phyloP scores from a whole-genome alignment of 2,797 vertebrate genomes.

The Fratercula arctica region DNA sequence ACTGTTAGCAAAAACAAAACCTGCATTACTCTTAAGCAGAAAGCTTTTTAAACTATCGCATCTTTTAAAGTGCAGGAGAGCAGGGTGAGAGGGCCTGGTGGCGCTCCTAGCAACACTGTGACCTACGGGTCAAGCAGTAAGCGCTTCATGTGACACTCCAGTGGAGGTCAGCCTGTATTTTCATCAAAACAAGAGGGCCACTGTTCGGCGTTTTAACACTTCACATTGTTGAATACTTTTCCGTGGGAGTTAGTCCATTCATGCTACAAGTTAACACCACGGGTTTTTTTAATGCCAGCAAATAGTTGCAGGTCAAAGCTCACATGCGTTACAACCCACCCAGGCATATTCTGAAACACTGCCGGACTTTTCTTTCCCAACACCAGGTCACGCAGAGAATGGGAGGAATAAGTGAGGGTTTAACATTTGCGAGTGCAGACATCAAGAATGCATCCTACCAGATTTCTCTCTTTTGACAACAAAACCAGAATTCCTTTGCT shows the following conservation, averaged over 20 bases:
- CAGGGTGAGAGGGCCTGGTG: not conserved
- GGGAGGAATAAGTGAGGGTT: not conserved
- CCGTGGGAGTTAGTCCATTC: not conserved
- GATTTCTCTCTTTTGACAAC: constrained; percentile 7
- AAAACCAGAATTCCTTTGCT: constrained; percentile 16
- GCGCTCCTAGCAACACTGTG: not conserved
- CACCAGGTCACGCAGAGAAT: not conserved
- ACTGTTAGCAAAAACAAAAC: not conserved
- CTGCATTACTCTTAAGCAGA: not conserved
- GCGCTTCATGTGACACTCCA: not conserved
- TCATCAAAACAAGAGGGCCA: constrained; percentile 1
- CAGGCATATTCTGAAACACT: constrained; percentile 35
- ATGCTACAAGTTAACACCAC: not conserved
- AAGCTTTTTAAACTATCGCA: not conserved
- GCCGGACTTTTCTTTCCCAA: not conserved
- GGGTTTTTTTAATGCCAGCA: not conserved
- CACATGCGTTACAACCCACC: constrained; percentile 34
- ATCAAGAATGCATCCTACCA: constrained; percentile 45
- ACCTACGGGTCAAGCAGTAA: not conserved
- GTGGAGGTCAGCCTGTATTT: not conserved
- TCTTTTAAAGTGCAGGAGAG: not conserved
- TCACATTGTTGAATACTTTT: constrained; percentile 4
- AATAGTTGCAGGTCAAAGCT: constrained; percentile 55
- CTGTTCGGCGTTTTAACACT: constrained; percentile 24
- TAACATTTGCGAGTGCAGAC: not conserved